Evolutionary conservation across 2,797 vertebrate species (phyloP).

Genomic region (Brachymystax lenok): DNA sequence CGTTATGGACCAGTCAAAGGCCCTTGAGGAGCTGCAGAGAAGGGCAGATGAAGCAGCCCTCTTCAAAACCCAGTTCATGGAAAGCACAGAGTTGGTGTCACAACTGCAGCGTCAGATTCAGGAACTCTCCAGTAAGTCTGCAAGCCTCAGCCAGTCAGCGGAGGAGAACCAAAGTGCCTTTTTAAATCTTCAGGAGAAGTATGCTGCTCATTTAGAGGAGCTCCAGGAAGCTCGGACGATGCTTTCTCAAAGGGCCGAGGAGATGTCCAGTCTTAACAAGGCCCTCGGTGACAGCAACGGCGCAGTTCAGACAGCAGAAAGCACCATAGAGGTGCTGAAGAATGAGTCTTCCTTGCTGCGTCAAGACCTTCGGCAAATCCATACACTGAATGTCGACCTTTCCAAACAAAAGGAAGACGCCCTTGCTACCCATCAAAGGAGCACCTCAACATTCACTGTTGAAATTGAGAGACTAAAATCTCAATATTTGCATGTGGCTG

Average conservation of each 20-base stretch:
- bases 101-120: conserved; percentile 67
- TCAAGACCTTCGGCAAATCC: conserved; percentile 63
- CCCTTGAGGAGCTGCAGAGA: conserved; percentile 67
- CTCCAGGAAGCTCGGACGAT: conserved; percentile 57
- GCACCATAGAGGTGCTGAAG: conserved; percentile 57
- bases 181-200: conserved; percentile 80
- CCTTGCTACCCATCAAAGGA: conserved; percentile 63
- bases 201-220: conserved; percentile 66
- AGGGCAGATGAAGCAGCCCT: conserved; percentile 67
- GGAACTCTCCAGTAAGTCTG: conserved; percentile 42
- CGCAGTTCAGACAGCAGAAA: conserved; percentile 55
- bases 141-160: conserved; percentile 45
- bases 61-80: conserved; percentile 70
- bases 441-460: conserved; percentile 65
- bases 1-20: conserved; percentile 63
- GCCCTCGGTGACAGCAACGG: conserved; percentile 58
- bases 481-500: conserved; percentile 74
- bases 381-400: conserved; percentile 56
- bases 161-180: conserved; percentile 76
- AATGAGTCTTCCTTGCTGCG: conserved; percentile 60
- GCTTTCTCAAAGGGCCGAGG: conserved; percentile 65
- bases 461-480: conserved; percentile 77
- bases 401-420: conserved; percentile 76
- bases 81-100: conserved; percentile 70
- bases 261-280: conserved; percentile 66